Conservation (phyloP, 2,888 invertebrate genomes). For the Cataglyphis livida region DNA sequence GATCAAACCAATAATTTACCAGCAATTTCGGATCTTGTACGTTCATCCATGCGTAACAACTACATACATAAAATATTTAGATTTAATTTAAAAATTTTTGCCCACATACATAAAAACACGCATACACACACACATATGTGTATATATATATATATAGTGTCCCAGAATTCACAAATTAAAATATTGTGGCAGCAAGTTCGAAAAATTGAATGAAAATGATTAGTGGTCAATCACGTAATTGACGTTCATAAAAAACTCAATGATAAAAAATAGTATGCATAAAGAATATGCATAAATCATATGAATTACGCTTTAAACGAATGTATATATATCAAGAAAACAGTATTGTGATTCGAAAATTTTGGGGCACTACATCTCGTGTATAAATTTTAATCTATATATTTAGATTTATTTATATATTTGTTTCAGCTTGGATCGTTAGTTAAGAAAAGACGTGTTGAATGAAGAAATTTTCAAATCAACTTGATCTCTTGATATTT, state of each 20-base stretch:
- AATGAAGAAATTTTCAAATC: constrained; percentile 85
- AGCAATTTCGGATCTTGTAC: constrained; percentile 92
- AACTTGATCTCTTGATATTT: background rate
- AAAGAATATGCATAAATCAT: no score
- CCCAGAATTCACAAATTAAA: no score
- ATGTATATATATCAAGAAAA: no score
- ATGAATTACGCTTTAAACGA: no score
- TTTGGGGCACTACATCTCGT: background rate
- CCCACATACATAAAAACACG: no score
- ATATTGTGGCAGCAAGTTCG: no score
- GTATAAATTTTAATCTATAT: background rate
- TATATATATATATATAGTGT: background rate
- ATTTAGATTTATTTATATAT: constrained; percentile 36
- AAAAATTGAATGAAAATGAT: no score
- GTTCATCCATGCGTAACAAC: constrained; percentile 61
- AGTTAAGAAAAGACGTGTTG: constrained; percentile 92
- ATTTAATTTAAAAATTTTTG: background rate
- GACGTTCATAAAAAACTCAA: no score
- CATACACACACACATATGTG: no score
- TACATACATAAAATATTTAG: background rate
- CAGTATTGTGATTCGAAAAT: background rate
- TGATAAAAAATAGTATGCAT: no score
- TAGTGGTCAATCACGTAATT: no score
- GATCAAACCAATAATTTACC: constrained; percentile 92
- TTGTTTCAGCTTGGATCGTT: constrained; percentile 90